Evolutionary conservation across 2,113 vertebrate genomes (phyloP).

Genomic region (Deroptyus accipitrinus): DNA sequence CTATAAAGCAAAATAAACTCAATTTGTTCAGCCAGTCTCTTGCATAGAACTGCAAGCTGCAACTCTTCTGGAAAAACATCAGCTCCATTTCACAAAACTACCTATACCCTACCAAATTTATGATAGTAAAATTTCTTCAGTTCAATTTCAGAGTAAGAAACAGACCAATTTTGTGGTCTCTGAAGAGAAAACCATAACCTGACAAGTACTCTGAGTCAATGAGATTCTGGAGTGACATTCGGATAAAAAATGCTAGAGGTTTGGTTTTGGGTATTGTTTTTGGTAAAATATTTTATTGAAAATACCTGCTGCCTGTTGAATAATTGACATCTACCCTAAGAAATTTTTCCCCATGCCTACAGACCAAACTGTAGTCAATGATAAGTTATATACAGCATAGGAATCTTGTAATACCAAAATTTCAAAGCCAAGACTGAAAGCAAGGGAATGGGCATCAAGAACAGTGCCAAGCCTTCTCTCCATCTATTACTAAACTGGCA

Average conservation of each 20-base stretch:
- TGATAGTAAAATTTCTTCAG: not conserved
- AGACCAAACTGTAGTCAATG: not conserved
- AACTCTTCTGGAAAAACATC: not conserved
- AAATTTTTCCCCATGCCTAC: not conserved
- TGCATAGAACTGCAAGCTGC: not conserved
- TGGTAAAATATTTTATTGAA: not conserved
- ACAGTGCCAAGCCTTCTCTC: constrained; percentile 25
- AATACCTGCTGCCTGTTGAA: not conserved
- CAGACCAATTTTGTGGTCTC: not conserved
- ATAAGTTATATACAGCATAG: not conserved
- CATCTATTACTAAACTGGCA: constrained; percentile 41
- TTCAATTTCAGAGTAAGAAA: not conserved
- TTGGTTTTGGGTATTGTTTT: not conserved
- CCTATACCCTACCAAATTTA: not conserved
- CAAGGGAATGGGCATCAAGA: constrained; percentile 4
- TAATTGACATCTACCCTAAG: not conserved
- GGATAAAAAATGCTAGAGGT: not conserved
- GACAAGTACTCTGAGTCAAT: not conserved
- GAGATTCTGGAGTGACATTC: accelerated
- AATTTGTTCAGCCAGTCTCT: not conserved
- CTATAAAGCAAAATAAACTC: not conserved
- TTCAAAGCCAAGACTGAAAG: not conserved
- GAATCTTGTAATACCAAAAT: not conserved
- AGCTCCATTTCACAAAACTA: not conserved
- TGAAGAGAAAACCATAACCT: not conserved